A percentile compares a stretch with the other conserved stretches of the same genome.
These are phyloP conservation scores for Himalopsyche japonica DNA, from an alignment of 2,888 invertebrate genomes.

Conservation along the genomic window DNA sequence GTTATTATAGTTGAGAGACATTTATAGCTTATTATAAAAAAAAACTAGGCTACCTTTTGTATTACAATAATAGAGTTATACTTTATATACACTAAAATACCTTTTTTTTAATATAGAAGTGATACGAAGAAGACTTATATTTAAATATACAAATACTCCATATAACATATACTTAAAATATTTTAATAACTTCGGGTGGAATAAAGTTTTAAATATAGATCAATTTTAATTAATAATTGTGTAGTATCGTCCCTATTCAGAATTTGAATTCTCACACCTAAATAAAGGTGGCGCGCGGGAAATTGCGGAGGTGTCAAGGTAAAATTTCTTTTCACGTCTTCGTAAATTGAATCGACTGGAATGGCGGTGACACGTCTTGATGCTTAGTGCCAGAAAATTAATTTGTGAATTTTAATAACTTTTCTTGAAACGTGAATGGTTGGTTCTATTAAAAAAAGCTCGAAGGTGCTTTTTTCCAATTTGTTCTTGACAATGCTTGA, in stretches of 20 bases:
- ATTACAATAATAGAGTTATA: too few relatives aligned
- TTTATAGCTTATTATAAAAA: too few relatives aligned
- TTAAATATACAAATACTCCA: too few relatives aligned
- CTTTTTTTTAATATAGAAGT: too few relatives aligned
- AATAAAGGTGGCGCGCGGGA: background rate
- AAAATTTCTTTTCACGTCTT: slow-evolving; percentile 28
- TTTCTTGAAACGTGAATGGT: background rate
- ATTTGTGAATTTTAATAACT: slow-evolving; percentile 7
- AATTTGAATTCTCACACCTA: background rate
- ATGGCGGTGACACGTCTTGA: slow-evolving; percentile 35
- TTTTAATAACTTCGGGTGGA: background rate
- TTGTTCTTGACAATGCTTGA: background rate
- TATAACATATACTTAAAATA: background rate
- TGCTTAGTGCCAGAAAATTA: slow-evolving; percentile 29
- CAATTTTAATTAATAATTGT: background rate
- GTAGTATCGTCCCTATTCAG: background rate
- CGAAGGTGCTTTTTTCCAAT: background rate
- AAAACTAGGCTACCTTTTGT: too few relatives aligned
- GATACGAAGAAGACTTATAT: too few relatives aligned
- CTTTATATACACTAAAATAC: too few relatives aligned
- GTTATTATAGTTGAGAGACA: too few relatives aligned
- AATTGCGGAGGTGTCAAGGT: slow-evolving; percentile 22
- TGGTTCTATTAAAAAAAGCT: background rate
- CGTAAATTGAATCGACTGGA: slow-evolving; percentile 27
- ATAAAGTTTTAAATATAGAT: background rate